Conservation (phyloP, 2,113 vertebrate genomes). For the Polyodon spathula region DNA sequence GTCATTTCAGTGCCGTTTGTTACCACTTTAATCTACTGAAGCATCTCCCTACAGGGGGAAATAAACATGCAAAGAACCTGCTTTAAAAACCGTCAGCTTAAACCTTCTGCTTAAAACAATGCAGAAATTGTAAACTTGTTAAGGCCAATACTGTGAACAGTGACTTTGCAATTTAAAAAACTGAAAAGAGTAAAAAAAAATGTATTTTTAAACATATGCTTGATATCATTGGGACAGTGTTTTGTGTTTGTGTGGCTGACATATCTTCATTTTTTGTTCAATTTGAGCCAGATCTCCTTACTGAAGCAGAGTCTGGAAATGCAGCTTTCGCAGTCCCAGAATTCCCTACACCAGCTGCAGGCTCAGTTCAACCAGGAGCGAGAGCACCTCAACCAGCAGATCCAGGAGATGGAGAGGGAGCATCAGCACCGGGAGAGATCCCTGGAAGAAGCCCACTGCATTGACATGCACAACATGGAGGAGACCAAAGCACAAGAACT, state of each 20-base stretch:
- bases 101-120: no score
- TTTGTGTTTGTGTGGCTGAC: neutral
- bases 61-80: no score
- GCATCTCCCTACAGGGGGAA: no score
- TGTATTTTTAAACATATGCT: no score
- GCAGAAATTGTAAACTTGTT: no score
- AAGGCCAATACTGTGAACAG: no score
- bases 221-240: no score
- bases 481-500: conserved; percentile 79
- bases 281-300: conserved; percentile 74
- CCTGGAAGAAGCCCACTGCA: conserved; percentile 81
- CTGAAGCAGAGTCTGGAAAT: conserved; percentile 96
- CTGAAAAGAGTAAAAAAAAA: no score
- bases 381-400: conserved; percentile 84
- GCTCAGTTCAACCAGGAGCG: conserved; percentile 90
- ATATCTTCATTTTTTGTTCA: conserved; percentile 29
- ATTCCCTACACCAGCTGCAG: conserved; percentile 89
- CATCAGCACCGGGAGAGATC: conserved; percentile 83
- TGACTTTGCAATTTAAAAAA: no score
- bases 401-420: conserved; percentile 85
- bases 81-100: no score
- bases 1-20: no score
- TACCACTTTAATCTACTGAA: no score
- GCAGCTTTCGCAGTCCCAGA: conserved; percentile 95
- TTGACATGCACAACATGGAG: conserved; percentile 82